Percentiles rank a stretch among this genome's conserved stretches.
Evolutionary conservation across 2,113 vertebrate genomes (phyloP).

Genomic region (Serinus canaria): DNA sequence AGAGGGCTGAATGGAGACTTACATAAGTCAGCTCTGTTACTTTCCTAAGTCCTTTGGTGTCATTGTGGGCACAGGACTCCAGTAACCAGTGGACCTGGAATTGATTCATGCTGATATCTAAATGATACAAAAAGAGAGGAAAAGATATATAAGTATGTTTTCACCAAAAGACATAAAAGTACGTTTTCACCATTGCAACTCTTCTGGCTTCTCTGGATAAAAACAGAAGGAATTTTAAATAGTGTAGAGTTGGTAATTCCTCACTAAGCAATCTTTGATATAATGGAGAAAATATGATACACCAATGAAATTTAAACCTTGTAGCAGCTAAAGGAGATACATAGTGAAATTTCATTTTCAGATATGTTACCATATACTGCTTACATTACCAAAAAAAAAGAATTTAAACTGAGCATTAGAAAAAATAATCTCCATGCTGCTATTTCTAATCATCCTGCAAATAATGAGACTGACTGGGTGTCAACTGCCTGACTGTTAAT

Average conservation of each 20-base stretch:
- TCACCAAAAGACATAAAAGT: neutral
- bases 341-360: neutral
- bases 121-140: neutral
- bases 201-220: neutral
- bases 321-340: neutral
- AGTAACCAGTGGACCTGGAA: constrained; percentile 89
- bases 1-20: neutral
- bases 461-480: neutral
- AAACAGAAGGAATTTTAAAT: neutral
- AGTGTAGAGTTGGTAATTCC: neutral
- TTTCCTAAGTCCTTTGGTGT: constrained; percentile 76
- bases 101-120: constrained; percentile 76
- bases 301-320: neutral
- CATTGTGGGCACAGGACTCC: constrained; percentile 87
- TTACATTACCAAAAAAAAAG: neutral
- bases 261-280: neutral
- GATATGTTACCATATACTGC: neutral
- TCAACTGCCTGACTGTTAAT: neutral
- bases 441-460: neutral
- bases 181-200: neutral
- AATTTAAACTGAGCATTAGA: neutral
- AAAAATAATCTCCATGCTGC: neutral
- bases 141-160: neutral
- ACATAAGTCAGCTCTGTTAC: constrained; percentile 82
- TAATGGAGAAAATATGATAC: neutral